Evolutionary conservation across 1,140 invertebrate species (phyloP), one percentile per base, ranked within the genome.

Genomic region (Chironomus striatipennis): DNA sequence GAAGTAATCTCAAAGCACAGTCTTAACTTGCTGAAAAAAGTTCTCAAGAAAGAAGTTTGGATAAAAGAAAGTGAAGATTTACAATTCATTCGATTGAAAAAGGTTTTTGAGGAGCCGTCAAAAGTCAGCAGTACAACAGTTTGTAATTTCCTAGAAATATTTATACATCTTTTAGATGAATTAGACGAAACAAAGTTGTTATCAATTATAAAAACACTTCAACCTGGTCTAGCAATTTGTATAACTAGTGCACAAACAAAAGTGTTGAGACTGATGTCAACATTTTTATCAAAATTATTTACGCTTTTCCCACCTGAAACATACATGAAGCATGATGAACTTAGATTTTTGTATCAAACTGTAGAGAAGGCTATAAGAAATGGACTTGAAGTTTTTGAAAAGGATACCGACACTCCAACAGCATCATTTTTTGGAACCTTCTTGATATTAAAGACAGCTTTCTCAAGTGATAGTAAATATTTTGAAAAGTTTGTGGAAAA

Each of bases 361-460:
- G 92, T 98, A n/a, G 92, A 91, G 76, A 96, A 96, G 83, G 90
- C 96, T 79, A 90, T 97, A 3, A 90, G 89, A 76, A 95, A 98
- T 77, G 95, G 95, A 3, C 84, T 98, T 0, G 89, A 88, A 0
- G 89, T 89, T 72, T 98, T 96, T 82, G 96, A 98, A 79, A 97
- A 95, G 83, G 92, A 90, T 74, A 83, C 88, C 0, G 87, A 88
- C 75, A 90, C 91, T 0, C 88, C 89, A 34, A 89, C 93, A 0
- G 88, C 90, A 0, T 89, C 90, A 21, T 82, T 99, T 7, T 95
- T 95, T 79, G 93, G 95, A 8, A 94, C 96, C 0, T 82, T 98
- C 21, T 98, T 98, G 96, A 94, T 98, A 80, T 83, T 98, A 65
- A 98, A 98, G 84, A 95, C 96, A 0, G 95, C 95, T 12, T 96